These are phyloP conservation scores for Zenarchopterus dispar DNA, from an alignment of 2,797 vertebrate species.

Conservation along the genomic window DNA sequence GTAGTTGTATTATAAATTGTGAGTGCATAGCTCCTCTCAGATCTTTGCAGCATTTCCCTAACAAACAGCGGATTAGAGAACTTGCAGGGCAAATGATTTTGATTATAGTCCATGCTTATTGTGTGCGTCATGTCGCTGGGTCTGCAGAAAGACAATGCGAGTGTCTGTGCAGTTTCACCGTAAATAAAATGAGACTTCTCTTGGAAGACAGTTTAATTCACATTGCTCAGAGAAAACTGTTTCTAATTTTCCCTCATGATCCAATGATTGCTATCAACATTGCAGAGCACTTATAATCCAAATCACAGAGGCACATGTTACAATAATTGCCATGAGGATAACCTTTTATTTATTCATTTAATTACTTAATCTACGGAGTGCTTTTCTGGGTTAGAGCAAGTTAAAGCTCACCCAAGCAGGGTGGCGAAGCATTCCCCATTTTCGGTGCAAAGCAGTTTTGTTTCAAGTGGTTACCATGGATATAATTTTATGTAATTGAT, in stretches of 20 bases:
- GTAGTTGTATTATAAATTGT: not conserved
- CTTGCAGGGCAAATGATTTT: conserved; percentile 47
- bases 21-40: not conserved
- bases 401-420: not conserved
- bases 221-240: conserved; percentile 32
- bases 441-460: conserved; percentile 3
- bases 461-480: no score
- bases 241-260: conserved; percentile 61
- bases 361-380: not conserved
- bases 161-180: conserved; percentile 17
- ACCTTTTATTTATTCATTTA: conserved; percentile 39
- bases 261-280: conserved; percentile 55
- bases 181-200: conserved; percentile 27
- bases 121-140: conserved; percentile 29
- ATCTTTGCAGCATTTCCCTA: conserved; percentile 1
- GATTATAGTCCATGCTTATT: conserved; percentile 41
- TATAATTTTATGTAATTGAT: no score
- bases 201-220: conserved; percentile 1
- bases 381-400: conserved; percentile 2
- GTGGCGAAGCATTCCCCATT: not conserved
- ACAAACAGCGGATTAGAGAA: conserved; percentile 16
- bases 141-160: conserved; percentile 22
- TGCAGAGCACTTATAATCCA: conserved; percentile 46
- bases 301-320: conserved; percentile 26
- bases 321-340: conserved; percentile 37